Evolutionary conservation across 2,113 vertebrate species (phyloP), one percentile per base, ranked within the genome.

Genomic region (Strix aluco): DNA sequence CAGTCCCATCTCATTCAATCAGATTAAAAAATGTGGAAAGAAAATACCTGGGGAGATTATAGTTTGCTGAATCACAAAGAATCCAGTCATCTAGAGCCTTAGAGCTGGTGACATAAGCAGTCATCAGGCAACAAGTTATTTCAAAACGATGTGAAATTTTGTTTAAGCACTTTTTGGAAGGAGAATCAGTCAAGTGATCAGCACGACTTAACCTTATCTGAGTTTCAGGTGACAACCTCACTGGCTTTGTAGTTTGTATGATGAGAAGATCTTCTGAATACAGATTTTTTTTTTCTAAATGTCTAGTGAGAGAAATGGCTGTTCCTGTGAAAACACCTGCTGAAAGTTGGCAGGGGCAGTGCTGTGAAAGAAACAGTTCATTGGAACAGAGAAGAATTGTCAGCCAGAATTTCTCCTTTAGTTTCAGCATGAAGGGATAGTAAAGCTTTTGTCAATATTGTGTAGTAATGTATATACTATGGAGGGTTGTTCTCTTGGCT

Each of bases 311-410:
- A 97, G 94, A 97, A 95, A 57, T 61, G 79, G 29, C 90, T 8
- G 42, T 94, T 93, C 77, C 91, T 94, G 92, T 94, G 96, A 91
- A 97, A 97, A 49, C 94, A 97, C 74, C 92, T 96, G 94, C 88
- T 97, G 94, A 85, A 97, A 95, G 57, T 51, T 94, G 91, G 71
- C 95, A 95, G 88, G 81, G 95, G 46, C 70, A 73, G 87, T 62
- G 22, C 82, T 96, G 94, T 98, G 98, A 98, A 98, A 98, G 98
- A 93, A 97, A 66, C 58, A 86, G 98, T 98, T 98, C 98, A 97
- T 91, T 87, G 82, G 40, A 94, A 95, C 94, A 94, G 95, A 97
- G 91, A 85, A 92, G 97, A 95, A 95, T 96, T 98, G 96, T 97
- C 95, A 86, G 93, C 77, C 81, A 95, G 86, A 78, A 81, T 97